Conservation (phyloP, 2,797 vertebrate species). For the Myotis daubentonii region DNA sequence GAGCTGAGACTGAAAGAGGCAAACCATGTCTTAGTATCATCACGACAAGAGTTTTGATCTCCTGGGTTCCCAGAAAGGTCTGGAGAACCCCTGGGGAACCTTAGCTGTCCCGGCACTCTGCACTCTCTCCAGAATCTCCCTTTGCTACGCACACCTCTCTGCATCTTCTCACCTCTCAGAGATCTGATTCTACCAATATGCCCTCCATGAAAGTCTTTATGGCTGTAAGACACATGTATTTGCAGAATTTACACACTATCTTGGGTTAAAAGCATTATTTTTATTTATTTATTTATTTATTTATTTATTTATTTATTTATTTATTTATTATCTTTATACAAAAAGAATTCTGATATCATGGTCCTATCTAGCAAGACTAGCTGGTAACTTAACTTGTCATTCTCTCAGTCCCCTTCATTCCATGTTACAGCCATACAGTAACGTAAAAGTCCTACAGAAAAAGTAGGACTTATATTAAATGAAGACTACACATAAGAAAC, state of each 20-base stretch:
- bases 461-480: background rate
- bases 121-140: background rate
- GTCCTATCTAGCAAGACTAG: background rate
- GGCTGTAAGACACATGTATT: background rate
- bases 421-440: background rate
- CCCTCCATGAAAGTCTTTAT: too few species aligned
- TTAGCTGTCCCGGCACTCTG: background rate
- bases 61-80: background rate
- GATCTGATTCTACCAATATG: background rate
- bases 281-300: background rate
- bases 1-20: background rate
- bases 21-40: background rate
- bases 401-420: background rate
- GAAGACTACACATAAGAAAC: background rate
- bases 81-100: background rate
- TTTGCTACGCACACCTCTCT: background rate
- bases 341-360: background rate
- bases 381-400: background rate
- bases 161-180: background rate
- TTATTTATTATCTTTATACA: background rate
- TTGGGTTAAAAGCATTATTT: background rate
- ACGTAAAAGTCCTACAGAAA: background rate
- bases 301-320: too few species aligned
- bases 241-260: background rate
- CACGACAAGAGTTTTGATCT: background rate